Base-by-base conservation (phyloP, 2,888 invertebrate genomes). In the Timema cristinae region DNA sequence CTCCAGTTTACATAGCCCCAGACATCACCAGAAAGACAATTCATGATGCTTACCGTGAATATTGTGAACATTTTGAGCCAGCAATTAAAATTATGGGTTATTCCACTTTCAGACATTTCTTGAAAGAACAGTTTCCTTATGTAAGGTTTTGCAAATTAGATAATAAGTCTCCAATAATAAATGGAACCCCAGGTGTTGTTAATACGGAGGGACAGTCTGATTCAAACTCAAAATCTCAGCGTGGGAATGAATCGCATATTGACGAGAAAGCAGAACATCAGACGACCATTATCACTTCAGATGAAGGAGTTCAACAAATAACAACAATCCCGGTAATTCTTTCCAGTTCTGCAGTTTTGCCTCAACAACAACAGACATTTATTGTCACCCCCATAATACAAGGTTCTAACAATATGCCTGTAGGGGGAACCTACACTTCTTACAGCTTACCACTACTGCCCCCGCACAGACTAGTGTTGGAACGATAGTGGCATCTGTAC, bases 111-210 rank as follows among this genome's bases (percentile, higher is more conserved):
- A 84, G 91, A 75, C 89, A 91, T 77, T 92, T 92, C 79, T 90
- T 92, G 89, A 91, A 91, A 79, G 91, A 91, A 77, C 92, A 92
- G 79, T 92, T 92, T 81, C 91, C 92, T 0, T 89, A 91, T 77
- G 89, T 91, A 6, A 90, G 89, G 79, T 91, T 91, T 79, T 84
- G 84, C 66, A 86, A 86, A 78, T 79, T 85, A 15, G 90, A 89
- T 74, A 59, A 69, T 61, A 71, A 66, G 54, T 59, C 32, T 7
- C 63, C 54, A 13, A 11, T 48, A 7, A 82, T 9, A 83, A 83
- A 5, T 83, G 82, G 48, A 8, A 16, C 49, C 10, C 9, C 61
- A 15, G 50, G 61, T 32, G 69, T 63, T 51, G 69, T 69, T 6
- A 63, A 69, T n/a, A 61, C 63, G 15, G 69, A 63, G 2, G 63